Percentiles rank a stretch among this genome's conserved stretches.
Evolutionary conservation across 2,888 invertebrate species (phyloP).

Genomic region (Microctonus brassicae): DNA sequence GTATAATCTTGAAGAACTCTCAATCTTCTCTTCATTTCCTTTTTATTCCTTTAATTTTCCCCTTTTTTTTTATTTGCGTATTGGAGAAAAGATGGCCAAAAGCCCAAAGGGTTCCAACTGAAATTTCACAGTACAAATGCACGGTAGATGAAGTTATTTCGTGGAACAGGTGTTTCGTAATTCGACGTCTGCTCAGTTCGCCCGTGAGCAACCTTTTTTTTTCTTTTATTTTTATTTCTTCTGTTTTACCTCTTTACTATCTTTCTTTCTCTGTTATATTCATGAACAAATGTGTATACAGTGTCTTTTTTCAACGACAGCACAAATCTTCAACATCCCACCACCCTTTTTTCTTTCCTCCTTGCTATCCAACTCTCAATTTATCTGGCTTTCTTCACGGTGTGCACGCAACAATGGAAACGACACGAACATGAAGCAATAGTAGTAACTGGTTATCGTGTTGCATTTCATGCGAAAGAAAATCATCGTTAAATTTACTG

Average conservation of each 20-base stretch:
- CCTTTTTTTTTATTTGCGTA: constrained; percentile 12
- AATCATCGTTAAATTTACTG: not conserved
- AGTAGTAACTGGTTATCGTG: constrained; percentile 32
- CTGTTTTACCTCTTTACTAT: constrained; percentile 29
- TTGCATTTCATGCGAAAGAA: not conserved
- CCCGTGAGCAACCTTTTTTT: constrained; percentile 41
- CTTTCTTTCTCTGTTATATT: constrained; percentile 26
- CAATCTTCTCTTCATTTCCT: constrained; percentile 8
- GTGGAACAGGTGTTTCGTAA: constrained; percentile 64
- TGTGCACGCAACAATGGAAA: constrained; percentile 40
- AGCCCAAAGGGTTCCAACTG: constrained; percentile 17
- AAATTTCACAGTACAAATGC: constrained; percentile 39
- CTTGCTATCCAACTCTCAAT: not conserved
- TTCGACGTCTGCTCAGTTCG: constrained; percentile 49
- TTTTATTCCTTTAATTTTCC: too few relatives aligned
- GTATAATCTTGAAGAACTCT: not conserved
- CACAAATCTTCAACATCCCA: constrained; percentile 24
- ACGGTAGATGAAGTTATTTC: constrained; percentile 58
- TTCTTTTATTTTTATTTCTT: constrained; percentile 43
- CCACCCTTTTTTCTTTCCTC: not conserved
- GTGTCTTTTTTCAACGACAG: constrained; percentile 19
- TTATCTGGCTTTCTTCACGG: not conserved
- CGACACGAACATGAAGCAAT: constrained; percentile 31
- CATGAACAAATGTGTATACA: constrained; percentile 22
- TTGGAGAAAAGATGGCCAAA: constrained; percentile 20